Base-by-base conservation (phyloP, 1,140 invertebrate genomes). In the Geopemphigus sp. region DNA sequence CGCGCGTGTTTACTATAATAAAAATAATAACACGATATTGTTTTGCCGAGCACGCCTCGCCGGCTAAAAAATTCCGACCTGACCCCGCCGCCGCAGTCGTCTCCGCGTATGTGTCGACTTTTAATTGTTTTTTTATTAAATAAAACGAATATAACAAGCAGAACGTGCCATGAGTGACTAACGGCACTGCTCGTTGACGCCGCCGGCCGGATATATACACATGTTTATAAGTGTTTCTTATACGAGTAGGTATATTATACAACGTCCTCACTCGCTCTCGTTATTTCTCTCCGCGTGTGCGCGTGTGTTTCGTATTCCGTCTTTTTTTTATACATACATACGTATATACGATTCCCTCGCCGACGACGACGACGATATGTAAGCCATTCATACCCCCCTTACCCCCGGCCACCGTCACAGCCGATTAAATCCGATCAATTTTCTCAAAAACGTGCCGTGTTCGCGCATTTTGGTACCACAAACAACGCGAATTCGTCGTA, bases 71-170 rank as follows among this genome's bases (percentile, higher is more conserved):
- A 74, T 74, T 74, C 72, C 72, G 24, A 54, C 50, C 29, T 1
- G 19, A 1, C 72, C 10, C 26, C 68, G 22, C 11, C 32, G 63
- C 64, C 39, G 19, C 53, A 6, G n/a, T 22, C 54, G 54, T 57
- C 64, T 22, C n/a, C 47, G 22, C 5, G 53, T 56, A 56, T 45
- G 73, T 76, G 73, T 76, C 73, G 73, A 76, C 73, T 59, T 76
- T 76, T 76, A 76, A 76, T 76, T 59, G 73, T 61, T 76, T 76
- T 59, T 76, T 76, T 76, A 76, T 76, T 76, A 76, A 76, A 76
- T 76, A 59, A 76, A 76, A 76, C 53, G 29, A 45, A 59, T 76
- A 76, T 76, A 76, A 76, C 73, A 76, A 76, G 73, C 73, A 45
- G 73, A 76, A 76, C 73, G 73, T 76, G 73, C 56, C 73, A 56